Evolutionary conservation across 1,140 invertebrate genomes (phyloP), one percentile per base, ranked within the genome.

Genomic region (Neelides sp.): DNA sequence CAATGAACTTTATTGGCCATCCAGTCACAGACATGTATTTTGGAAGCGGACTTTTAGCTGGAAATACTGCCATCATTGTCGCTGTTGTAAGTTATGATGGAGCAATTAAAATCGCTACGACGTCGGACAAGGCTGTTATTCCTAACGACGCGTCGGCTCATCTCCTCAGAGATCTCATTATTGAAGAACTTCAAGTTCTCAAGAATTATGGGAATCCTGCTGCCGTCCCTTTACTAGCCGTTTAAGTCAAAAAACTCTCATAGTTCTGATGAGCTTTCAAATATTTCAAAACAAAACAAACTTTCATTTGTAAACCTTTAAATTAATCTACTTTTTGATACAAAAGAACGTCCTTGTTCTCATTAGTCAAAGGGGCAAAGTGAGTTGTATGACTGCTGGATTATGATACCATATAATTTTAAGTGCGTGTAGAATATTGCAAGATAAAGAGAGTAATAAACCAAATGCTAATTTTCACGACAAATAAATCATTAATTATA

Each of bases 1-100:
- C 5, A n/a, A 34, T 35, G 3, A 32, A 3, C 15, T 35, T 27
- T 28, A 20, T 12, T 34, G 45, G 45, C 4, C 22, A 23, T 2
- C 30, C 30, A 7, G 17, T 47, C 15, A 36, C n/a, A 28, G 45
- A 47, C 20, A 47, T 47, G 30, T 27, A 32, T 17, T 47, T 47
- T 27, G n/a, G 13, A 35, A 34, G 45, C 8, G 45, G 45, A 20
- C 20, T 47, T 30, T 22, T 47, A 15, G 15, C 28, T 20, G 45
- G 45, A 36, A 47, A 47, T 27, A 47, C 27, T 35, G 28, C 15
- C 4, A 19, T 47, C 8, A 34, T 30, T 3, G 5, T 35, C 5
- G 22, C 45, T 10, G 19, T 26, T 5, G 23, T 47, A 4, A 47
- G 45, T 22, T 47, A 47, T 19, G 36, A 47, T 23, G 32, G 32